Conservation (phyloP, 2,888 invertebrate species). For the Leucoptera coffeella region DNA sequence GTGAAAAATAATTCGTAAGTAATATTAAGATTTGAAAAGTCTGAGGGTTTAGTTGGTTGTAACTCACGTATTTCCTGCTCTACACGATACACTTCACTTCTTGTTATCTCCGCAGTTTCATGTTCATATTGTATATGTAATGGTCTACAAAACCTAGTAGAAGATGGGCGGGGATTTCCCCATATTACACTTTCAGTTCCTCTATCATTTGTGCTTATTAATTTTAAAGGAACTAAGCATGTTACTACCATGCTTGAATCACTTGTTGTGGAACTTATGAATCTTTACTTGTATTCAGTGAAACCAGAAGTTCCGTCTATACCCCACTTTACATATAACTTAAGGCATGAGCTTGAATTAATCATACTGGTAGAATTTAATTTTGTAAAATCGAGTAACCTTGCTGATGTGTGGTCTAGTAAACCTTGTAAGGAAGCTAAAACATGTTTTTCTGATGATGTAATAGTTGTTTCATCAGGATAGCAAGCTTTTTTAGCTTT, state of each 20-base stretch:
- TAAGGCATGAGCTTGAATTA: not conserved
- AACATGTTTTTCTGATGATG: not conserved
- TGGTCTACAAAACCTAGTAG: not conserved
- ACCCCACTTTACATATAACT: slow-evolving; percentile 1
- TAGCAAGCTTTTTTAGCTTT: not conserved
- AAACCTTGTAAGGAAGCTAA: not conserved
- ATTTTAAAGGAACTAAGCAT: not conserved
- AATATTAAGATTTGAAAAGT: not conserved
- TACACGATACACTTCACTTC: not conserved
- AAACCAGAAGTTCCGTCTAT: not conserved
- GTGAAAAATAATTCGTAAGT: slow-evolving; percentile 11
- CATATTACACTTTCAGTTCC: not conserved
- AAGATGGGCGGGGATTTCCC: not conserved
- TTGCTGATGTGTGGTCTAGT: not conserved
- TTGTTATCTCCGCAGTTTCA: not conserved
- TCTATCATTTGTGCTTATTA: not conserved
- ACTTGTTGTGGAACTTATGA: not conserved
- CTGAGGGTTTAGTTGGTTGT: not conserved
- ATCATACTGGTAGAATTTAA: not conserved
- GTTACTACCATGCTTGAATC: not conserved
- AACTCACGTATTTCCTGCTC: not conserved
- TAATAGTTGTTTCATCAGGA: not conserved
- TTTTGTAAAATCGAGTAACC: not conserved
- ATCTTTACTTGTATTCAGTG: not conserved
- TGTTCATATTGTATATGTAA: not conserved